phyloP scores from a whole-genome alignment of 2,888 invertebrate genomes.

The Amorpha juglandis region DNA sequence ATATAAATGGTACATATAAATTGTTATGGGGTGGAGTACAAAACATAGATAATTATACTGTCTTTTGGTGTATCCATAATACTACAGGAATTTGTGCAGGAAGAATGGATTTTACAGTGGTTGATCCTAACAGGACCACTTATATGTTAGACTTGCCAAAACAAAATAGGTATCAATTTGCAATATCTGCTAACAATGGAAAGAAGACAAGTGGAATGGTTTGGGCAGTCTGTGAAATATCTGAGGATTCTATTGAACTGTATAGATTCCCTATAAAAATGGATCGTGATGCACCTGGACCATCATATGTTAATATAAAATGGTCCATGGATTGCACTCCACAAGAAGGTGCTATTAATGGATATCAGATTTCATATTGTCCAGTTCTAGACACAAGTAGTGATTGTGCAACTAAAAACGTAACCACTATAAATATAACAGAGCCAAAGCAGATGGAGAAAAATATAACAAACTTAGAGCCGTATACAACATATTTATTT shows the following conservation, averaged over 20 bases:
- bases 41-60: slow-evolving; percentile 87
- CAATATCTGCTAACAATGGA: slow-evolving; percentile 90
- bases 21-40: slow-evolving; percentile 89
- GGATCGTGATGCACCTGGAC: slow-evolving; percentile 65
- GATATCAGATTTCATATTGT: slow-evolving; percentile 91
- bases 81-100: slow-evolving; percentile 81
- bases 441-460: slow-evolving; percentile 80
- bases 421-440: slow-evolving; percentile 61
- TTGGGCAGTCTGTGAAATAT: slow-evolving; percentile 90
- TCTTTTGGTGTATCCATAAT: slow-evolving; percentile 90
- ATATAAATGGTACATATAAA: slow-evolving; percentile 88
- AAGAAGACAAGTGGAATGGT: slow-evolving; percentile 91
- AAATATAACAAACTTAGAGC: slow-evolving; percentile 86
- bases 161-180: slow-evolving; percentile 88
- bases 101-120: slow-evolving; percentile 72
- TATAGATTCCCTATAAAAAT: slow-evolving; percentile 77
- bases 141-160: slow-evolving; percentile 85
- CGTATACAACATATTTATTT: slow-evolving; percentile 90
- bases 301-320: slow-evolving; percentile 79
- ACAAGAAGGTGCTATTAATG: slow-evolving; percentile 87
- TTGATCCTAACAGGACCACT: slow-evolving; percentile 68
- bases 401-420: slow-evolving; percentile 80
- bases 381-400: slow-evolving; percentile 81
- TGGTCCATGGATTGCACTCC: slow-evolving; percentile 92
- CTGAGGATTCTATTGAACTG: slow-evolving; percentile 80